Percentiles rank a stretch among this genome's conserved stretches.
Conservation (phyloP, 2,797 vertebrate genomes). For the Argya squamiceps region DNA sequence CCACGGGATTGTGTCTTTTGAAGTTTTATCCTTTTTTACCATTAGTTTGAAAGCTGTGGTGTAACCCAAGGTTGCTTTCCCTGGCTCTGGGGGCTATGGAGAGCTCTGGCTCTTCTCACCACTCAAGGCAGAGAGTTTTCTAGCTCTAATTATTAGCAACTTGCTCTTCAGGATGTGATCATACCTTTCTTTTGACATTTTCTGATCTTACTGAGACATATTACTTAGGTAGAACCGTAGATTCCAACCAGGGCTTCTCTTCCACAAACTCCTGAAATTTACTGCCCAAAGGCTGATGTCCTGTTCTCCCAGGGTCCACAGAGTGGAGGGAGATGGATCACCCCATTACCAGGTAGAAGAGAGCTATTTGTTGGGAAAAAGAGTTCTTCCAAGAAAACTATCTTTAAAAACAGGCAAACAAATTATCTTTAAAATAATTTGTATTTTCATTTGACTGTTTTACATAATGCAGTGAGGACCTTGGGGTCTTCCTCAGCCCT, state of each 20-base stretch:
- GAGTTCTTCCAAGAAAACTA: not conserved
- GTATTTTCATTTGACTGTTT: not conserved
- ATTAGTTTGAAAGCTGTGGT: not conserved
- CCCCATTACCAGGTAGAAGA: not conserved
- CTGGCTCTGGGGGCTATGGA: not conserved
- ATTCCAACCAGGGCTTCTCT: not conserved
- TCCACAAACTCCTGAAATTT: not conserved
- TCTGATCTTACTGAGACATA: not conserved
- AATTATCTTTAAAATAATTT: not conserved
- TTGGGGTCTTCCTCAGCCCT: not conserved
- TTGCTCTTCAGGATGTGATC: not conserved
- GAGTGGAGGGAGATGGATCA: not conserved
- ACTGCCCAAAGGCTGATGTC: not conserved
- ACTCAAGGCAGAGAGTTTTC: not conserved
- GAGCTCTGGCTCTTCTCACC: not conserved
- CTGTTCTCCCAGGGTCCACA: not conserved
- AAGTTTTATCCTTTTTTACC: not conserved
- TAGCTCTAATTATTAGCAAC: not conserved
- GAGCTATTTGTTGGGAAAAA: not conserved
- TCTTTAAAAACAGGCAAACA: not conserved
- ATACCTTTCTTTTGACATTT: not conserved
- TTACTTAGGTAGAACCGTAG: not conserved
- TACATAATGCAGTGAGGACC: not conserved
- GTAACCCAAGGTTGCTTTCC: not conserved
- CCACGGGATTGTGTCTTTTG: not conserved